Conservation (phyloP, 2,797 vertebrate species). For the Decapterus maruadsi region DNA sequence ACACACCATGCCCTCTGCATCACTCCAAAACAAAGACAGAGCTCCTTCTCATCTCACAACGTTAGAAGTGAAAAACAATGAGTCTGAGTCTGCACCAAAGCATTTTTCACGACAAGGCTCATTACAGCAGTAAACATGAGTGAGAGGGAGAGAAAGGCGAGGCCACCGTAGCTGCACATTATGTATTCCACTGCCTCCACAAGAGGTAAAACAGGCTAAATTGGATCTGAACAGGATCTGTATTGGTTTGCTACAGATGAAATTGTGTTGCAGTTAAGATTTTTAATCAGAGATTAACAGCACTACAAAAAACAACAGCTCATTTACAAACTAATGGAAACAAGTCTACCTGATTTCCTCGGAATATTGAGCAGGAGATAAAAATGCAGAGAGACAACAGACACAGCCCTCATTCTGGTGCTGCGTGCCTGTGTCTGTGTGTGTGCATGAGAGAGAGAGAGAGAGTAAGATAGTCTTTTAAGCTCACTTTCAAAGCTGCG, state of each 20-base stretch:
- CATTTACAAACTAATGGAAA: constrained; percentile 72
- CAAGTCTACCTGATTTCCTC: constrained; percentile 61
- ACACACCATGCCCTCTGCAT: constrained; percentile 49
- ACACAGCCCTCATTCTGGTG: constrained; percentile 10
- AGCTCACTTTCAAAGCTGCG: constrained; percentile 72
- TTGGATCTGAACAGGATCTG: constrained; percentile 63
- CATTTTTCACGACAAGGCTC: constrained; percentile 40
- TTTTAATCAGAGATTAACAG: constrained; percentile 76
- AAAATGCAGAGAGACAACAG: constrained; percentile 43
- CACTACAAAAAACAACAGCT: constrained; percentile 60
- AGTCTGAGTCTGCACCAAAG: constrained; percentile 43
- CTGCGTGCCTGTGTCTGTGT: constrained; percentile 1
- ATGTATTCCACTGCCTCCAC: constrained; percentile 42
- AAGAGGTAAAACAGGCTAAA: constrained; percentile 61
- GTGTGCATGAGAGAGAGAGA: no score
- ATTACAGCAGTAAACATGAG: constrained; percentile 15
- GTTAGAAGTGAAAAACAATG: constrained; percentile 29
- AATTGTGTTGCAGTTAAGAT: constrained; percentile 59
- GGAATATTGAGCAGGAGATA: constrained; percentile 60
- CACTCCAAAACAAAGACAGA: constrained; percentile 56
- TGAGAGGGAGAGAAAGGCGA: constrained; percentile 14
- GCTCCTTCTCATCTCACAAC: constrained; percentile 32
- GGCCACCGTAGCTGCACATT: constrained; percentile 19
- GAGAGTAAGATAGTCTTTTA: constrained; percentile 57
- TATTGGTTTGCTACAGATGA: constrained; percentile 56